These are phyloP conservation scores for Tanytarsus gracilentus DNA, from an alignment of 2,888 invertebrate genomes.

Conservation along the genomic window DNA sequence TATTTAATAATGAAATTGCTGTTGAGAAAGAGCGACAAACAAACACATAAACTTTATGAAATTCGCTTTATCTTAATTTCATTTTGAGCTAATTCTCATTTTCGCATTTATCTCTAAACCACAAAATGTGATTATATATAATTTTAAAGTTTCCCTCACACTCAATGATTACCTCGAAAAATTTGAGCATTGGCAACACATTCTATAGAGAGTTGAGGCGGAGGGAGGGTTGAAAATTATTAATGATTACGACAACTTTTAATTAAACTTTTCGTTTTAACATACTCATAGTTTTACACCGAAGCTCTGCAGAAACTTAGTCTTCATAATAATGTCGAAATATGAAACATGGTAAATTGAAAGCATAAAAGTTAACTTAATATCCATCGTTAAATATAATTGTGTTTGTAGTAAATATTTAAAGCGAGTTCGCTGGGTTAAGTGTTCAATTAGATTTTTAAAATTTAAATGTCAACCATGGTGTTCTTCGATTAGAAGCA, in stretches of 20 bases:
- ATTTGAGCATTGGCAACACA: too few species aligned
- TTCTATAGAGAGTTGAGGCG: too few species aligned
- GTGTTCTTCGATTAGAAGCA: too few species aligned
- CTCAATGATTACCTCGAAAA: neutral
- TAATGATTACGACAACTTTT: neutral
- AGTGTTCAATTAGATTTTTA: too few species aligned
- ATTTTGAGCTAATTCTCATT: constrained; percentile 21
- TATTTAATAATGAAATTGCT: too few species aligned
- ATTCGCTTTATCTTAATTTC: constrained; percentile 20
- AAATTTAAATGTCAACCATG: too few species aligned
- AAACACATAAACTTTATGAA: constrained; percentile 14
- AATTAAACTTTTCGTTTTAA: neutral
- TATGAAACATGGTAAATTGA: neutral
- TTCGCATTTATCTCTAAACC: constrained; percentile 5
- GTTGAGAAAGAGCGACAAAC: constrained; percentile 5
- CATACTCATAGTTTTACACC: neutral
- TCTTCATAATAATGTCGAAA: neutral
- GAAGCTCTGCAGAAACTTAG: neutral
- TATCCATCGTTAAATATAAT: too few species aligned
- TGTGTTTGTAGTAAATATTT: too few species aligned
- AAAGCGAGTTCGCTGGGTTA: too few species aligned
- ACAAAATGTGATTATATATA: constrained; percentile 8
- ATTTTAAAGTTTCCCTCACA: neutral
- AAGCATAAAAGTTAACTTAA: too few species aligned
- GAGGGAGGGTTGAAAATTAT: too few species aligned